These are phyloP conservation scores for Sardinella longiceps DNA, from an alignment of 2,797 vertebrate genomes.

Conservation along the genomic window DNA sequence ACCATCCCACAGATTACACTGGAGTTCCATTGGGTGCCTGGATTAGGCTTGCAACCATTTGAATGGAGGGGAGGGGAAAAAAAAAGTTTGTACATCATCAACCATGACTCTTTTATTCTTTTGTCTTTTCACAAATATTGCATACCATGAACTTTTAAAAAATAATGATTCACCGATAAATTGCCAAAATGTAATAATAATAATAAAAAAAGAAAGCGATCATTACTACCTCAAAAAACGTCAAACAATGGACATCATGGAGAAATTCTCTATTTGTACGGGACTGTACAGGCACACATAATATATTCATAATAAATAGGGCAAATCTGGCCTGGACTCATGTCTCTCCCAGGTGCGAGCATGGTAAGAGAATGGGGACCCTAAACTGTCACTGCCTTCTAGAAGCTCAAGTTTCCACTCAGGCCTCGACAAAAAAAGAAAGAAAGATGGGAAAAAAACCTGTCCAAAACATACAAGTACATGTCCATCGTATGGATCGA, in stretches of 20 bases:
- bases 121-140: slow-evolving; percentile 26
- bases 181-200: slow-evolving; percentile 19
- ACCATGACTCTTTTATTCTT: slow-evolving; percentile 24
- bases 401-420: slow-evolving; percentile 51
- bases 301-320: slow-evolving; percentile 83
- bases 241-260: slow-evolving; percentile 69
- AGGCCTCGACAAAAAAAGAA: slow-evolving; percentile 57
- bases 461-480: background rate
- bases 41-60: slow-evolving; percentile 66
- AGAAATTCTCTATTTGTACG: slow-evolving; percentile 74
- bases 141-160: slow-evolving; percentile 28
- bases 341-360: slow-evolving; percentile 51
- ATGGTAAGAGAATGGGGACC: slow-evolving; percentile 52
- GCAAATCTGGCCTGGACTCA: slow-evolving; percentile 69
- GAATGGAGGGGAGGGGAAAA: slow-evolving; percentile 55
- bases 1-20: slow-evolving; percentile 69
- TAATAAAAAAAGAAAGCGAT: slow-evolving; percentile 45
- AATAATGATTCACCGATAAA: slow-evolving; percentile 11
- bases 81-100: slow-evolving; percentile 61
- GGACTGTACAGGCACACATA: slow-evolving; percentile 82
- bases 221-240: slow-evolving; percentile 72
- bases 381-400: slow-evolving; percentile 46
- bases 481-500: slow-evolving; percentile 19
- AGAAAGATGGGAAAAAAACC: background rate
- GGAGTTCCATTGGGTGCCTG: slow-evolving; percentile 68